Evolutionary conservation across 2,797 vertebrate genomes (phyloP).

Genomic region (Cetoscarus ocellatus): DNA sequence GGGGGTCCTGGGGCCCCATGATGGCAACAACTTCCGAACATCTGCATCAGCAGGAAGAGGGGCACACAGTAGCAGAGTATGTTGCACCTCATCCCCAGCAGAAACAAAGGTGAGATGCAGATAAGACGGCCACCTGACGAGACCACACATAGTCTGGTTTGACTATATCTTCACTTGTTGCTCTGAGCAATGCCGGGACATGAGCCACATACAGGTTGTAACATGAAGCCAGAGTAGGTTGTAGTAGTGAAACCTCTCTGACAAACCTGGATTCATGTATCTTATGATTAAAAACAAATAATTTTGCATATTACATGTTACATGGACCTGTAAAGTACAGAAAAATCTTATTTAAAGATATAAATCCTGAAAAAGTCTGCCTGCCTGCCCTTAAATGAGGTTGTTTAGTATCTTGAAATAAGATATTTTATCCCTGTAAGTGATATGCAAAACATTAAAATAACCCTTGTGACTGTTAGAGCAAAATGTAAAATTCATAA

Average conservation of each 20-base stretch:
- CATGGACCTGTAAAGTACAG: too few species aligned
- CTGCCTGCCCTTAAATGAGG: too few species aligned
- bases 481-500: too few species aligned
- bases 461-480: too few species aligned
- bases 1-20: slow-evolving; percentile 18
- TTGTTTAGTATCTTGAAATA: too few species aligned
- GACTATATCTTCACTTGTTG: slow-evolving; percentile 12
- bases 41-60: slow-evolving; percentile 60
- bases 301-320: too few species aligned
- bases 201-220: slow-evolving; percentile 3
- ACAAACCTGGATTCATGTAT: too few species aligned
- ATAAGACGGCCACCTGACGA: slow-evolving; percentile 5
- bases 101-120: slow-evolving; percentile 11
- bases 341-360: too few species aligned
- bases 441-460: too few species aligned
- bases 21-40: slow-evolving; percentile 76
- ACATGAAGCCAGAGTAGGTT: neutral
- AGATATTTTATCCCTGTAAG: too few species aligned
- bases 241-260: neutral
- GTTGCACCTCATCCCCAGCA: slow-evolving; percentile 16
- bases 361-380: too few species aligned
- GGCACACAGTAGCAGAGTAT: neutral
- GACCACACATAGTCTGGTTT: neutral
- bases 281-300: too few species aligned
- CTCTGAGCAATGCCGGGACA: neutral